Evolutionary conservation across 2,888 invertebrate genomes (phyloP).

Genomic region (Drosophila incognita): DNA sequence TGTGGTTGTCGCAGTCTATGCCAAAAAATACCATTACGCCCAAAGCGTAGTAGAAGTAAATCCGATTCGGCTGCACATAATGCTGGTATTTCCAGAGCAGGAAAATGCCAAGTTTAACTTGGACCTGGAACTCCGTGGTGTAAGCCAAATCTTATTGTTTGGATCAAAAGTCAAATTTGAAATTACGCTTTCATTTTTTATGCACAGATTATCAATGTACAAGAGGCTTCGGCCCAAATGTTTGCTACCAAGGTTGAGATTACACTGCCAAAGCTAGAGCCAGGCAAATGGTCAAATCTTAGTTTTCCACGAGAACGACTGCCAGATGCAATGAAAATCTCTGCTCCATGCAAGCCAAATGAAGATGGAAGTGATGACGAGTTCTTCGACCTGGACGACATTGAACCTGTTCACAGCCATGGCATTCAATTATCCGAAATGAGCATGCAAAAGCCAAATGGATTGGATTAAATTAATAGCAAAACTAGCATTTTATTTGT

Average conservation of each 20-base stretch:
- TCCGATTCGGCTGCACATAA: conserved; percentile 91
- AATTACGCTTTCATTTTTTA: neutral
- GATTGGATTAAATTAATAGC: conserved; percentile 58
- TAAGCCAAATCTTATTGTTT: conserved; percentile 84
- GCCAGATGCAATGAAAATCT: conserved; percentile 51
- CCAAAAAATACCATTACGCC: conserved; percentile 94
- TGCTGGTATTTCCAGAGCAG: conserved; percentile 92
- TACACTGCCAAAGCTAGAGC: conserved; percentile 93
- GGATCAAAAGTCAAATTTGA: neutral
- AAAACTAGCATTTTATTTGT: conserved; percentile 59
- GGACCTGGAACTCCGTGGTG: conserved; percentile 93
- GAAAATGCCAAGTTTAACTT: conserved; percentile 89
- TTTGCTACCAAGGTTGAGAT: conserved; percentile 96
- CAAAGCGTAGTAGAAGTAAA: conserved; percentile 92
- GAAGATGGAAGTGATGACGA: conserved; percentile 87
- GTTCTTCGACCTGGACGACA: conserved; percentile 90
- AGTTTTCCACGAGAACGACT: conserved; percentile 87
- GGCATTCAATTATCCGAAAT: conserved; percentile 77
- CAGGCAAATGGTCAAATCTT: conserved; percentile 92
- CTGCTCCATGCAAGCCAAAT: conserved; percentile 14
- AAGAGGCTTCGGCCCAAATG: conserved; percentile 91
- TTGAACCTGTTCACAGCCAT: conserved; percentile 85
- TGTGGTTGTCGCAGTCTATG: conserved; percentile 95
- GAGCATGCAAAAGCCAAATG: conserved; percentile 61
- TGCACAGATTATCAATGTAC: conserved; percentile 90